phyloP scores from a whole-genome alignment of 2,797 vertebrate species.

The Clamator glandarius region DNA sequence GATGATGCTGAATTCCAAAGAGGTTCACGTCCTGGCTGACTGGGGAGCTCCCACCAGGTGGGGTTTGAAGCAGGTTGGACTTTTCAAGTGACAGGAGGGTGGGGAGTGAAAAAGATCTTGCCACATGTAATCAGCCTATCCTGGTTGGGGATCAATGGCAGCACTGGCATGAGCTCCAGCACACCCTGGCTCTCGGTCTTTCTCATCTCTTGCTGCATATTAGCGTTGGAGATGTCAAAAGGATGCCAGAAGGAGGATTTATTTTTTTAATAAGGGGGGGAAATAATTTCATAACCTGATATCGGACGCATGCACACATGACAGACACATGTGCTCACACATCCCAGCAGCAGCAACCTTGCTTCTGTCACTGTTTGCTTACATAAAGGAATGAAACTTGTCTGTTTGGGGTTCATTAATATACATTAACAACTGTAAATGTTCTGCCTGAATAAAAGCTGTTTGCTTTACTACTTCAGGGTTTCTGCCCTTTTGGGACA shows the following conservation, averaged over 20 bases:
- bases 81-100: background rate
- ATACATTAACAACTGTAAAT: constrained; percentile 60
- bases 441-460: constrained; percentile 29
- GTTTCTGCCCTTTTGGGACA: constrained; percentile 50
- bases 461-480: constrained; percentile 49
- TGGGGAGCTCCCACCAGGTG: background rate
- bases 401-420: constrained; percentile 14
- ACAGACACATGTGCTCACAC: background rate
- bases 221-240: background rate
- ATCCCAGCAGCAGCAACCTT: background rate
- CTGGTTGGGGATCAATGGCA: background rate
- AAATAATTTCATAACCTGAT: background rate
- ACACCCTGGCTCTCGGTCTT: background rate
- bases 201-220: background rate
- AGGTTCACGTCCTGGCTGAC: fast-evolving
- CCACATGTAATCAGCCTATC: fast-evolving
- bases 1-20: background rate
- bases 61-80: background rate
- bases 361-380: background rate
- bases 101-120: background rate
- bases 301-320: background rate
- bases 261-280: background rate
- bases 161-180: background rate
- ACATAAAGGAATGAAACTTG: constrained; percentile 39
- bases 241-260: background rate